Evolutionary conservation across 1,140 invertebrate species (phyloP).

Genomic region (Drosophila santomea): DNA sequence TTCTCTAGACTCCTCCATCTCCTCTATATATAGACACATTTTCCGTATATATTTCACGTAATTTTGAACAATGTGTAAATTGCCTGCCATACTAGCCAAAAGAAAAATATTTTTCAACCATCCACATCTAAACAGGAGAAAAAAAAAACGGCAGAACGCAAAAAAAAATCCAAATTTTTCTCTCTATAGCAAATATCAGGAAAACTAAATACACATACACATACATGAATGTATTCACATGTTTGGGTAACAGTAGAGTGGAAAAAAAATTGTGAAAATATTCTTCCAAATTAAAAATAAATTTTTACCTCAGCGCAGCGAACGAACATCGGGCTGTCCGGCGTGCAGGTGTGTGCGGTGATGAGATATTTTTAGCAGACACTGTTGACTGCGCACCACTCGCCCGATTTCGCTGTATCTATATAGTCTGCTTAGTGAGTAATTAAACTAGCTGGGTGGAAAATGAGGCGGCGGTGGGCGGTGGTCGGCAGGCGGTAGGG

Average conservation of each 20-base stretch:
- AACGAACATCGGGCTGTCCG: conserved; percentile 26
- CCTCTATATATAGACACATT: not conserved
- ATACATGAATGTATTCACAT: too few species aligned
- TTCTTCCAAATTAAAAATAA: conserved; percentile 81
- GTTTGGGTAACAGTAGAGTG: not conserved
- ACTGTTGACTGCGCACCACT: conserved; percentile 60
- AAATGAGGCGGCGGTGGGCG: conserved; percentile 2
- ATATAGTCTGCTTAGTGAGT: conserved; percentile 72
- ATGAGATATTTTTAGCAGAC: conserved; percentile 73
- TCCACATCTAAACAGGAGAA: conserved; percentile 40
- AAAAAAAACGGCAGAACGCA: conserved; percentile 23
- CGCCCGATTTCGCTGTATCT: conserved; percentile 58
- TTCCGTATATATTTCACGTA: conserved; percentile 45
- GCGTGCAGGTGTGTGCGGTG: conserved; percentile 73
- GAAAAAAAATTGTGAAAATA: conserved; percentile 57
- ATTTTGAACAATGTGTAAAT: conserved; percentile 75
- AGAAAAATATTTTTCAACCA: conserved; percentile 55
- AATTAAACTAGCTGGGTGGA: conserved; percentile 65
- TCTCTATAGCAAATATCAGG: conserved; percentile 26
- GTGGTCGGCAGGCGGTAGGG: not conserved
- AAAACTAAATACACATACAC: conserved; percentile 25
- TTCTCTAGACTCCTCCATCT: conserved; percentile 20
- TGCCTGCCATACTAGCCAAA: conserved; percentile 60
- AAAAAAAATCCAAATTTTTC: conserved; percentile 38
- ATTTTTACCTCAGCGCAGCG: conserved; percentile 74